Percentiles rank a stretch among this genome's conserved stretches.
Conservation (phyloP, 1,140 invertebrate genomes). For the Arctopsyche grandis region DNA sequence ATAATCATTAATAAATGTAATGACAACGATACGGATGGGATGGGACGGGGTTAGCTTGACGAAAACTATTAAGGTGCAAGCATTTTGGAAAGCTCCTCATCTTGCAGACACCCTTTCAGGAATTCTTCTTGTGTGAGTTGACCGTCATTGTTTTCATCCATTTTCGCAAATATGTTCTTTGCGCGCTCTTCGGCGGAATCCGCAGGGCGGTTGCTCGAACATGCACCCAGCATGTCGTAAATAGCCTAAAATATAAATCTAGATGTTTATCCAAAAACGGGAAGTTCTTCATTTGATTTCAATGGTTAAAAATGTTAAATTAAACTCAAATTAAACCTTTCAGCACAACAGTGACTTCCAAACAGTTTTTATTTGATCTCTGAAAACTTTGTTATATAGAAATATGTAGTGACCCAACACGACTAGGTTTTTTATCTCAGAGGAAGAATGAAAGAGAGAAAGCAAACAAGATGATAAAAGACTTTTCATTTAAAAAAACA, state of each 20-base stretch:
- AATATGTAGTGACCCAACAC: too few species aligned
- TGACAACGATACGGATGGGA: constrained; percentile 33
- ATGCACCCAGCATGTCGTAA: constrained; percentile 97
- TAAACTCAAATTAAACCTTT: too few species aligned
- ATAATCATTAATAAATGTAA: constrained; percentile 10
- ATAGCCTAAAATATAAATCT: constrained; percentile 83
- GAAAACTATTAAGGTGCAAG: constrained; percentile 81
- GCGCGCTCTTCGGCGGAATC: constrained; percentile 96
- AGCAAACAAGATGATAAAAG: too few species aligned
- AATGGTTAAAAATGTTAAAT: too few species aligned
- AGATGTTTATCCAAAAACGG: neutral
- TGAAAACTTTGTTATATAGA: too few species aligned
- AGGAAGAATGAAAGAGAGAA: too few species aligned
- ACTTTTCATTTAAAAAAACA: too few species aligned
- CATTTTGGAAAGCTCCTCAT: constrained; percentile 97
- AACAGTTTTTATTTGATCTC: too few species aligned
- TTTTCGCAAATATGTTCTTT: constrained; percentile 98
- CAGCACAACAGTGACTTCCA: too few species aligned
- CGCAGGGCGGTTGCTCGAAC: constrained; percentile 90
- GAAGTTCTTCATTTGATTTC: too few species aligned
- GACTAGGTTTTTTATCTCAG: too few species aligned
- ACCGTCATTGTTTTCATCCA: constrained; percentile 99
- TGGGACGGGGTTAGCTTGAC: constrained; percentile 46
- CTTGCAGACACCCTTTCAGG: constrained; percentile 97
- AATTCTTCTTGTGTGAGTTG: constrained; percentile 99